Evolutionary conservation across 2,888 invertebrate species (phyloP).

Genomic region (Thyatira batis): DNA sequence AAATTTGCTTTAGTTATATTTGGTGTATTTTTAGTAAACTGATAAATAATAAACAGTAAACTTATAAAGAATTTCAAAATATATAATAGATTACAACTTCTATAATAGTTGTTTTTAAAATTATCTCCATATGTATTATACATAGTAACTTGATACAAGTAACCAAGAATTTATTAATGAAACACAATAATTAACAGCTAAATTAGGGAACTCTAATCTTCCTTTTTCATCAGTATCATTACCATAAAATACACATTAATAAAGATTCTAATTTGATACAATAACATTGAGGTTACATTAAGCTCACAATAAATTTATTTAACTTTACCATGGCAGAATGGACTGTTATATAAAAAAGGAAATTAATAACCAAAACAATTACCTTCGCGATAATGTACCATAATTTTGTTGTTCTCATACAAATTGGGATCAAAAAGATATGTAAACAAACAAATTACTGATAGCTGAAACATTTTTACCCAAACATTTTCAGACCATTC

Average conservation of each 20-base stretch:
- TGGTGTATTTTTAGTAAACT: too few relatives aligned
- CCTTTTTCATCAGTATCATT: conserved; percentile 43
- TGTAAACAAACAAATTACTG: background rate
- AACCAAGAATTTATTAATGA: conserved; percentile 15
- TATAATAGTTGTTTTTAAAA: too few relatives aligned
- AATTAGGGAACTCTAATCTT: conserved; percentile 40
- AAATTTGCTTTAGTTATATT: too few relatives aligned
- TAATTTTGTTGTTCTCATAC: background rate
- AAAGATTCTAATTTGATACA: conserved; percentile 47
- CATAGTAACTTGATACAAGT: background rate
- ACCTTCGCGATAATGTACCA: background rate
- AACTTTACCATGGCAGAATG: conserved; percentile 27
- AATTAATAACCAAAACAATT: background rate
- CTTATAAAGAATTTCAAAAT: too few relatives aligned
- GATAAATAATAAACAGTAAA: too few relatives aligned
- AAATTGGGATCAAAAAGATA: background rate
- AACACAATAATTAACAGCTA: conserved; percentile 32
- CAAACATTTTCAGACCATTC: background rate
- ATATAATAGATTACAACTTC: too few relatives aligned
- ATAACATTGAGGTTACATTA: conserved; percentile 38
- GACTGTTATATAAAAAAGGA: background rate
- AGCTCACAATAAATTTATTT: conserved; percentile 49
- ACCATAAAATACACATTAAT: conserved; percentile 55
- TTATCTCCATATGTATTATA: too few relatives aligned
- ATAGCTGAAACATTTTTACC: background rate